Evolutionary conservation across 1,140 invertebrate genomes (phyloP).

Genomic region (Heterodera carotae): DNA sequence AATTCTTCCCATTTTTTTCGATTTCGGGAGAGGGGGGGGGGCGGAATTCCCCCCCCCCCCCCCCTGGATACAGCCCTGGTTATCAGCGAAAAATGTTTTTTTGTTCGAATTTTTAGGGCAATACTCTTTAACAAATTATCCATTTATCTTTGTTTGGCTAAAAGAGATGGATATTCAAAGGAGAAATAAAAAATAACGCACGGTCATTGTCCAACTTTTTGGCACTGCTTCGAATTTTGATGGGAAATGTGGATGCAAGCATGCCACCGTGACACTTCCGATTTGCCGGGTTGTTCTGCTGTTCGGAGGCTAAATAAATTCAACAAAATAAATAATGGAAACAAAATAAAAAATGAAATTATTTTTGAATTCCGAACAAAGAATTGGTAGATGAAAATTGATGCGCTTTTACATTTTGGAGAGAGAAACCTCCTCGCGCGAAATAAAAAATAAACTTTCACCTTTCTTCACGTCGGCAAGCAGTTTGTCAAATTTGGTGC

Average conservation of each 20-base stretch:
- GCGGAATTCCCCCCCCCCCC: no score
- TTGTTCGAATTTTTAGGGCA: no score
- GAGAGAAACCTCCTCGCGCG: no score
- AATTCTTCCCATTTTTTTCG: no score
- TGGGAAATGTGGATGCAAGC: slow-evolving; percentile 41
- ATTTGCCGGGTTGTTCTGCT: slow-evolving; percentile 31
- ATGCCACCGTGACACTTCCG: slow-evolving; percentile 38
- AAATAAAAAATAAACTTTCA: no score
- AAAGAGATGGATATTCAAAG: no score
- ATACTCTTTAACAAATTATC: no score
- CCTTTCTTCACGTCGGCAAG: slow-evolving; percentile 48
- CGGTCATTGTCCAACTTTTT: slow-evolving; percentile 45
- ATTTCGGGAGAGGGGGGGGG: no score
- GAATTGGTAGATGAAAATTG: not conserved
- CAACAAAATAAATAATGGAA: not conserved
- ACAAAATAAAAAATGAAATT: not conserved
- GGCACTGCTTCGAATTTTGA: slow-evolving; percentile 43
- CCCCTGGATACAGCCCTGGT: no score
- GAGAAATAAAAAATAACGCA: slow-evolving; percentile 29
- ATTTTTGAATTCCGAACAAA: not conserved
- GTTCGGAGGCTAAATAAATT: slow-evolving; percentile 43
- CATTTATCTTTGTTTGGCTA: no score
- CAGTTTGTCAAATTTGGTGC: slow-evolving; percentile 41
- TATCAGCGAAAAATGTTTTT: no score
- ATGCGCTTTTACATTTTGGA: no score